phyloP scores from a whole-genome alignment of 2,797 vertebrate species.

The Spatula versicolor region DNA sequence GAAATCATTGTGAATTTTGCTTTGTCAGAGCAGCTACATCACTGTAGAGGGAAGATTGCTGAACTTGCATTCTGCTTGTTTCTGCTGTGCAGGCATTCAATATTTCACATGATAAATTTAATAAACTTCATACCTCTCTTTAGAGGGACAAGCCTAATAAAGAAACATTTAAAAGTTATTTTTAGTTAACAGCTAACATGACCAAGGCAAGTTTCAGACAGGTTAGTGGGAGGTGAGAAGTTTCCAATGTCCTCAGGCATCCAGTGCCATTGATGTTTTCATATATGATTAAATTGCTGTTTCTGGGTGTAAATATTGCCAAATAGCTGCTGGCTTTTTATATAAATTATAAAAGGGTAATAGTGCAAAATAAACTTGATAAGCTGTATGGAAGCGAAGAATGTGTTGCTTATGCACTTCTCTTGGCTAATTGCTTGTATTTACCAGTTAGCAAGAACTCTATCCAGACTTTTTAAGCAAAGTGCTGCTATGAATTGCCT shows the following conservation, averaged over 20 bases:
- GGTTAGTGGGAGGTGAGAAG: conserved; percentile 52
- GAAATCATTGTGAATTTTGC: neutral
- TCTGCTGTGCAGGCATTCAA: conserved; percentile 54
- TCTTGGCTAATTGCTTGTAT: conserved; percentile 31
- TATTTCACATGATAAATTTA: conserved; percentile 9
- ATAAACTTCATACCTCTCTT: conserved; percentile 24
- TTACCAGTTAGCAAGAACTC: neutral
- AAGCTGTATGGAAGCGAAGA: neutral
- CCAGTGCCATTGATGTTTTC: conserved; percentile 6
- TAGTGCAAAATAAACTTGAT: conserved; percentile 18
- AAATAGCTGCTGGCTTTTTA: conserved; percentile 53
- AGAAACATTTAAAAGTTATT: conserved; percentile 41
- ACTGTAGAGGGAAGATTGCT: conserved; percentile 5
- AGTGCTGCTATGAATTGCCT: neutral
- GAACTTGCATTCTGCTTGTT: conserved; percentile 44
- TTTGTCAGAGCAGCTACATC: neutral
- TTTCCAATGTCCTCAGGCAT: conserved; percentile 41
- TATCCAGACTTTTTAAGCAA: neutral
- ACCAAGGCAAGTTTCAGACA: conserved; percentile 45
- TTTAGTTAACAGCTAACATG: conserved; percentile 22
- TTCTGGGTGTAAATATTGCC: conserved; percentile 50
- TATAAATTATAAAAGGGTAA: conserved; percentile 43
- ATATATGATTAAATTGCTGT: conserved; percentile 40
- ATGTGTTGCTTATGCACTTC: neutral
- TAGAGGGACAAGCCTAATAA: conserved; percentile 3